These are phyloP conservation scores for Dicyrtomina minuta DNA, from an alignment of 2,888 invertebrate species.

Conservation along the genomic window DNA sequence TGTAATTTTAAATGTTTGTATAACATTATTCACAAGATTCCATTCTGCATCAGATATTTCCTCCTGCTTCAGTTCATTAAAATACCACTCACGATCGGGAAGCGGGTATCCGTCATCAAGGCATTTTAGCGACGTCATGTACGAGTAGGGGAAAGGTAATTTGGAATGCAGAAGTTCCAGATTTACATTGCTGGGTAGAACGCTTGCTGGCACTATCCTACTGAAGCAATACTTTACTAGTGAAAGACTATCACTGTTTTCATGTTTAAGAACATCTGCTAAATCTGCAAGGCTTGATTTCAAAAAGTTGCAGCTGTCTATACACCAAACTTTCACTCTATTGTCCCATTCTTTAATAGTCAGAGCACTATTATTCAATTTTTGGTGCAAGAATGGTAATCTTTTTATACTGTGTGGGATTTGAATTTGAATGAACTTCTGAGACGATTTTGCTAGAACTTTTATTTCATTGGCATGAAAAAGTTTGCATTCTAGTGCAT, in stretches of 20 bases:
- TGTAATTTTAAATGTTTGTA: not conserved
- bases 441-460: not conserved
- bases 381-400: too few relatives aligned
- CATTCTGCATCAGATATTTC: conserved; percentile 6
- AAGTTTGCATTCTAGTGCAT: not conserved
- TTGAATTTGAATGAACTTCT: not conserved
- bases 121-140: not conserved
- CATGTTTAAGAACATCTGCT: not conserved
- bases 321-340: not conserved
- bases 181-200: not conserved
- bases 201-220: too few relatives aligned
- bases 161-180: not conserved
- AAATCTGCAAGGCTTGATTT: not conserved
- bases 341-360: not conserved
- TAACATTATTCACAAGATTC: not conserved
- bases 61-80: not conserved
- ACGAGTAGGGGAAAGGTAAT: not conserved
- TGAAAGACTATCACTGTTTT: too few relatives aligned
- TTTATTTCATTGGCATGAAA: not conserved
- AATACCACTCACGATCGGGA: not conserved
- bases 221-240: too few relatives aligned
- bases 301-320: conserved; percentile 1
- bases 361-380: too few relatives aligned
- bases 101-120: not conserved
- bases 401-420: not conserved